Base-by-base conservation (phyloP, 2,797 vertebrate genomes). In the Dicrostonyx torquatus region DNA sequence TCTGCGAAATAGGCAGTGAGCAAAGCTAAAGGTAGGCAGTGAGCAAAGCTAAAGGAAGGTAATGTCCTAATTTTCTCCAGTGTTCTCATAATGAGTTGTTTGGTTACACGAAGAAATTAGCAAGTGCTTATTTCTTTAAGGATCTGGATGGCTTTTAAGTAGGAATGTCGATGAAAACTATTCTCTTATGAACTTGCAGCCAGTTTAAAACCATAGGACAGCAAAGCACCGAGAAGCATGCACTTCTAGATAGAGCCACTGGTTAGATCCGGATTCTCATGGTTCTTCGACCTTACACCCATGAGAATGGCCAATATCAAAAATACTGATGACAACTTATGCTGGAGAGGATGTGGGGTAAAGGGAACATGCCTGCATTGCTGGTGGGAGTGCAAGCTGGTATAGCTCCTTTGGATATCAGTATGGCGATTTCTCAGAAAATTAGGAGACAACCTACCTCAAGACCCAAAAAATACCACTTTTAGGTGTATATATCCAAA, bases 71-170 rank as follows among this genome's bases (percentile, higher is more conserved):
- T 43, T 80, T 60, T 79, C n/a, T 86, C 90, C 26, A 58, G 43
- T 73, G 87, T 55, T n/a, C 13, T 29, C 31, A 40, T 29, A 88
- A 90, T 11, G 14, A 90, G 43, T 80, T 93, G 68, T 78, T 82
- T 66, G 88, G 87, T 93, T 83, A 79, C 24, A 58, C 77, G 0
- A 76, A 88, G 37, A 87, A 94, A 68, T 95, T 50, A 77, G 48
- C 64, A 48, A 90, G 53, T 14, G 60, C n/a, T 34, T 1, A 78
- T 88, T 88, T 94, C 58, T 83, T 72, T n/a, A 83, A 94, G 87
- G 89, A 91, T 90, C 43, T 86, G 3, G 58, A 3, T 13, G 20
- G 14, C n/a, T 79, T 50, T 55, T 62, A 31, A 40, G 12, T 55
- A 76, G 13, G 18, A 87, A 70, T 68, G 45, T 9, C 64, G 18